Base-by-base conservation (phyloP, 2,888 invertebrate species). In the Argynnis bischoffii region DNA sequence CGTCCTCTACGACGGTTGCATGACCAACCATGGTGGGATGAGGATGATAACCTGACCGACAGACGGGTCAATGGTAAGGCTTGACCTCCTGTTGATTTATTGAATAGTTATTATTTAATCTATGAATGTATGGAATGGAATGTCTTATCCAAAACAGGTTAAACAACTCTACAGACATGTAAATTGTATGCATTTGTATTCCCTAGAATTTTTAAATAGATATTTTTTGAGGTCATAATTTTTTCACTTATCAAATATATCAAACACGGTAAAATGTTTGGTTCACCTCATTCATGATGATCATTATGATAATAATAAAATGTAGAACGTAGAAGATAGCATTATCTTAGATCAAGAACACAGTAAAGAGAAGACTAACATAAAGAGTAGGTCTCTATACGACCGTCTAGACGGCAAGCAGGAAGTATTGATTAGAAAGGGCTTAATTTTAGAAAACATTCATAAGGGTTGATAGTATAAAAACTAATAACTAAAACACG, bases 1-100 rank as follows among this genome's bases (percentile, higher is more conserved):
- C 83, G 87, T 14, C 81, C 82, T 60, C 78, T 84, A 61, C 83
- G 87, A 53, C 78, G 87, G 72, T 76, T 84, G 54, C 82, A 83
- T 51, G 92, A 92, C 21, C 86, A 86, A 68, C 92, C 91, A 1
- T 86, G 89, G 84, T 92, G 92, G 92, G 92, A 92, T 50, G 92
- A 92, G 74, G 92, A 92, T 69, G 92, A 92, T 71, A 92, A 83
- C 2, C 83, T 92, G 16, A 88, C 90, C 15, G 90, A 92, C 78
- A 82, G 92, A 72, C 85, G 83, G 54, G 80, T 88, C 56, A 85
- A 90, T 79, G 92, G 92, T 92, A 84, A 87, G 85, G 66, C 55
- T 41, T 56, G 59, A 63, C 67, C 64, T 59, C 35, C 41, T 50
- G 31, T 66, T 63, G 47, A 14, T 46, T 6, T 46, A 55, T 59